Evolutionary conservation across 2,113 vertebrate genomes (phyloP).

Genomic region (Colistium nudipinnis): DNA sequence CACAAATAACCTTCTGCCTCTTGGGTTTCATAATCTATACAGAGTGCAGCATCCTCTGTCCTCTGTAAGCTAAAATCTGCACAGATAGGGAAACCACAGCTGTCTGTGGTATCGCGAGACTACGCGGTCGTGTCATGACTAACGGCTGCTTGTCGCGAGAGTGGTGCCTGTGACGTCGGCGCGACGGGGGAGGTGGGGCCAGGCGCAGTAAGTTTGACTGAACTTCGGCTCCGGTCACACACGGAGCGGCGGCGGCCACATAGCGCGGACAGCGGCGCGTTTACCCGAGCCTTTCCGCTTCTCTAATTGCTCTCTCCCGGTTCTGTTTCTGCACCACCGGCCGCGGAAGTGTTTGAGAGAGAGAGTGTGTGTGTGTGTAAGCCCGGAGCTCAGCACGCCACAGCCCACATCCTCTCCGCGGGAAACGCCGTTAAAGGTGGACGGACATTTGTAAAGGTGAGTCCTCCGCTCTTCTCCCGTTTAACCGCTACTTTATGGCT

Average conservation of each 20-base stretch:
- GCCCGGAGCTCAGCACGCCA: too few species aligned
- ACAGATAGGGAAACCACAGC: too few species aligned
- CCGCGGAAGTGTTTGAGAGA: too few species aligned
- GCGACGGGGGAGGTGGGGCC: constrained; percentile 67
- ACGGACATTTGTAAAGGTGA: constrained; percentile 70
- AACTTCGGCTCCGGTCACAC: constrained; percentile 81
- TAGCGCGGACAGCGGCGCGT: not conserved
- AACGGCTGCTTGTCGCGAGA: constrained; percentile 72
- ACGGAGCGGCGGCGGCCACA: constrained; percentile 56
- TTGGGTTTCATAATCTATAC: too few species aligned
- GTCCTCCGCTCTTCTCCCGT: constrained; percentile 6
- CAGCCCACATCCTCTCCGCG: not conserved
- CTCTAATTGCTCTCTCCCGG: too few species aligned
- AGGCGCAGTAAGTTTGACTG: constrained; percentile 77
- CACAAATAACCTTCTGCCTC: too few species aligned
- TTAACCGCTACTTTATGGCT: too few species aligned
- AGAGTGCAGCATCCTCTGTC: too few species aligned
- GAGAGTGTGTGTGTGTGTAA: too few species aligned
- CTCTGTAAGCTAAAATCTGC: too few species aligned
- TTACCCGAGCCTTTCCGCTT: too few species aligned
- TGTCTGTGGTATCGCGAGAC: constrained; percentile 61
- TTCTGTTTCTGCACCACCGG: too few species aligned
- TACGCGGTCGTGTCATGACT: not conserved
- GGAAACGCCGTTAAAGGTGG: constrained; percentile 43
- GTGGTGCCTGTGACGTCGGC: constrained; percentile 4